Evolutionary conservation across 2,113 vertebrate species (phyloP).

Genomic region (Globicephala melas): DNA sequence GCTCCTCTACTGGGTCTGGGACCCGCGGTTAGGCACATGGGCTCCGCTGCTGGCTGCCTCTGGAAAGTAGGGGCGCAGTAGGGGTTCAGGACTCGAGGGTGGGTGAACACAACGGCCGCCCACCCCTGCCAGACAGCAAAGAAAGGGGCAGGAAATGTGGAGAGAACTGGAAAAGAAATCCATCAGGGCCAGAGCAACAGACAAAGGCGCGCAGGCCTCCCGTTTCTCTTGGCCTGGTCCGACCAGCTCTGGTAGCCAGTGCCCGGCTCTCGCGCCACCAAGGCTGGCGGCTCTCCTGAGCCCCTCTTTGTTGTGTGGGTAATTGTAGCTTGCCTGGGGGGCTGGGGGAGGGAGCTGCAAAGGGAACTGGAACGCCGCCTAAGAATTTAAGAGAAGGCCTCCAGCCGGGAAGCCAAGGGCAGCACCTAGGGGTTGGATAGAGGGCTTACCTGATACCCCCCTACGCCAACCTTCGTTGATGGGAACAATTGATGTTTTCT

Average conservation of each 20-base stretch:
- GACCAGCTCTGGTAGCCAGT: background rate
- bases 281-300: background rate
- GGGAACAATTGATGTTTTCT: background rate
- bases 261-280: background rate
- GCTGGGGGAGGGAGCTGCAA: background rate
- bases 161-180: background rate
- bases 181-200: background rate
- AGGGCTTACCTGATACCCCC: background rate
- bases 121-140: background rate
- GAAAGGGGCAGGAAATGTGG: background rate
- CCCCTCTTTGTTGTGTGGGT: constrained; percentile 62
- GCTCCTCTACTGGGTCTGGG: background rate
- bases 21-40: background rate
- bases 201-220: constrained; percentile 51
- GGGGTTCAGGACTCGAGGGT: background rate
- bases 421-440: background rate
- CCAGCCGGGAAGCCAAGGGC: background rate
- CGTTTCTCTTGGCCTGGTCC: background rate
- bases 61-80: accelerated
- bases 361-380: background rate
- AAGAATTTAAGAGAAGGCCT: background rate
- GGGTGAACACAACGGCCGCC: background rate
- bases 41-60: accelerated
- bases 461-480: background rate
- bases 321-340: background rate